Evolutionary conservation across 2,888 invertebrate species (phyloP).

Genomic region (Pycnomerus fuliginosus): DNA sequence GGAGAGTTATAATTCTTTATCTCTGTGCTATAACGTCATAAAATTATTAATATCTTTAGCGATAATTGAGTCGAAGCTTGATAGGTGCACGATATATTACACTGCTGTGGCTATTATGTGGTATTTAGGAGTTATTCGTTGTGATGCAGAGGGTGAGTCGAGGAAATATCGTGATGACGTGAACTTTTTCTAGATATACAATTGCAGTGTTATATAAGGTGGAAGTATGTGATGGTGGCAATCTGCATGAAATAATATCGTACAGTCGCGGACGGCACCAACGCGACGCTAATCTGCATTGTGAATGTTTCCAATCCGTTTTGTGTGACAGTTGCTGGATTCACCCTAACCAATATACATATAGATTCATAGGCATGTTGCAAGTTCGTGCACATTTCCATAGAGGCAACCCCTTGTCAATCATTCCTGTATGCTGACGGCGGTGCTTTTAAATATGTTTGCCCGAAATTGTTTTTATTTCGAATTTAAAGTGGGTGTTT

Average conservation of each 20-base stretch:
- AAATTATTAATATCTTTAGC: conserved; percentile 52
- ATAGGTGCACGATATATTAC: conserved; percentile 50
- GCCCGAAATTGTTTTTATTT: conserved; percentile 54
- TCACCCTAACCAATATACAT: conserved; percentile 46
- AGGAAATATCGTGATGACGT: too few species aligned
- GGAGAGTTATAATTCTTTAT: conserved; percentile 50
- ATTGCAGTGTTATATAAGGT: conserved; percentile 4
- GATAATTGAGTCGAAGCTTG: conserved; percentile 48
- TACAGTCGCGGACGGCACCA: conserved; percentile 18
- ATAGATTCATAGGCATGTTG: conserved; percentile 48
- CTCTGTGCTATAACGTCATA: conserved; percentile 47
- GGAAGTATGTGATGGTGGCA: conserved; percentile 6
- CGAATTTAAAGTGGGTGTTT: conserved; percentile 53
- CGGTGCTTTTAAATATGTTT: conserved; percentile 53
- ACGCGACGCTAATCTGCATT: conserved; percentile 42
- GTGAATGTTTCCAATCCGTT: conserved; percentile 44
- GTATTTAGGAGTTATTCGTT: conserved; percentile 26
- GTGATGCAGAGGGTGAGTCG: conserved; percentile 1
- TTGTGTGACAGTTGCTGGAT: conserved; percentile 43
- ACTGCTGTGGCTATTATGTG: conserved; percentile 38
- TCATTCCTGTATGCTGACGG: conserved; percentile 48
- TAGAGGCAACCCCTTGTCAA: conserved; percentile 50
- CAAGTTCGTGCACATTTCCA: conserved; percentile 46
- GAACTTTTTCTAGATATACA: neutral
- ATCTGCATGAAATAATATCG: conserved; percentile 25